phyloP scores from a whole-genome alignment of 2,888 invertebrate species.

The Ferdinandea cuprea region DNA sequence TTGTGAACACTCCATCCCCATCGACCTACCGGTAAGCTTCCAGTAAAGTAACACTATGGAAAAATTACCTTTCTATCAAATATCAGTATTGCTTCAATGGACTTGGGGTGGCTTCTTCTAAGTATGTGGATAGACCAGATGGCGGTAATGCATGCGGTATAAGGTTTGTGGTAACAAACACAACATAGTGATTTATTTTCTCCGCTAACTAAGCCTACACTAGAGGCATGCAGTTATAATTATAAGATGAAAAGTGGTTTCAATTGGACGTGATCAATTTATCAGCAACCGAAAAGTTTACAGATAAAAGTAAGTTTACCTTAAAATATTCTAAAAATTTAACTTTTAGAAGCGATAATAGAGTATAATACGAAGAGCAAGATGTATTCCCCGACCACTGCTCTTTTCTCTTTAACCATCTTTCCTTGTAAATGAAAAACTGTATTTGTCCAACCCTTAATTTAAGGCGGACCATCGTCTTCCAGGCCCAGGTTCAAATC shows the following conservation, averaged over 20 bases:
- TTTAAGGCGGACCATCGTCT: too few species aligned
- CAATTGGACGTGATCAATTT: too few species aligned
- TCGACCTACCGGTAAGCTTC: slow-evolving; percentile 28
- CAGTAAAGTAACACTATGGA: slow-evolving; percentile 16
- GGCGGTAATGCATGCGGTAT: slow-evolving; percentile 26
- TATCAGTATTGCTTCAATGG: slow-evolving; percentile 34
- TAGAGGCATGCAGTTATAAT: background rate
- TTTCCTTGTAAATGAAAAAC: too few species aligned
- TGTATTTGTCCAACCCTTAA: too few species aligned
- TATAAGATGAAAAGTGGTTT: background rate
- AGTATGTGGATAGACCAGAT: slow-evolving; percentile 46
- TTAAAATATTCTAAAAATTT: too few species aligned
- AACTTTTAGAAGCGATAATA: too few species aligned
- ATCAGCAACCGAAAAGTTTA: too few species aligned
- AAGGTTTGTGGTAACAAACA: slow-evolving; percentile 8
- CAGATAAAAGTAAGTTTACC: too few species aligned
- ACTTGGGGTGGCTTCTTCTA: slow-evolving; percentile 41
- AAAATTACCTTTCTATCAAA: slow-evolving; percentile 55
- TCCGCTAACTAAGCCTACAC: slow-evolving; percentile 36
- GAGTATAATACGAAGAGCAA: too few species aligned
- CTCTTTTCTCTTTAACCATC: too few species aligned
- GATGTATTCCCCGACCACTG: too few species aligned
- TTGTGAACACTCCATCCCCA: slow-evolving; percentile 47
- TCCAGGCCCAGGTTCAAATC: too few species aligned
- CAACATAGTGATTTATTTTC: background rate